A percentile compares a stretch with the other conserved stretches of the same genome.
Evolutionary conservation across 2,113 vertebrate genomes (phyloP).

Genomic region (Petaurus breviceps): DNA sequence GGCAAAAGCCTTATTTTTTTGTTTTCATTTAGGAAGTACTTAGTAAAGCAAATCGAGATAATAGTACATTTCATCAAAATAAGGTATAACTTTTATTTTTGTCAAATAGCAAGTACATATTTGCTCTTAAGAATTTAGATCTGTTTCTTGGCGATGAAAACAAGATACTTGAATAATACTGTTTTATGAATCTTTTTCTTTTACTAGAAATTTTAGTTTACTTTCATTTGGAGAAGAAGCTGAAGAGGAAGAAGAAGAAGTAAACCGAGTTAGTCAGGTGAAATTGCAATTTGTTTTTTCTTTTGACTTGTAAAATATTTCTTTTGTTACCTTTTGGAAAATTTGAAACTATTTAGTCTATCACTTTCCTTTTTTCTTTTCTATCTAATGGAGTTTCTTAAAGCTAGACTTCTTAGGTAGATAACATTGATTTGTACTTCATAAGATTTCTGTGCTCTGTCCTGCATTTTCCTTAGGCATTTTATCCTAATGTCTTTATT

Average conservation of each 20-base stretch:
- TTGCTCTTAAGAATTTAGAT: slow-evolving; percentile 44
- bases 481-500: neutral
- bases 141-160: slow-evolving; percentile 45
- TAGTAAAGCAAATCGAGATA: neutral
- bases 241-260: slow-evolving; percentile 97
- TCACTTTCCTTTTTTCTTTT: neutral
- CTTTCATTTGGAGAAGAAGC: slow-evolving; percentile 99
- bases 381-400: neutral
- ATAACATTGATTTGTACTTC: neutral
- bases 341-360: neutral
- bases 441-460: slow-evolving; percentile 31
- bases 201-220: slow-evolving; percentile 95
- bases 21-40: slow-evolving; percentile 12
- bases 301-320: slow-evolving; percentile 20
- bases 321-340: neutral
- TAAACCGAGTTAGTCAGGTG: slow-evolving; percentile 97
- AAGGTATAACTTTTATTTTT: neutral
- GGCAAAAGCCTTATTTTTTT: neutral
- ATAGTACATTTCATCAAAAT: neutral
- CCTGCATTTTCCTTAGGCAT: slow-evolving; percentile 31
- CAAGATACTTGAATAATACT: slow-evolving; percentile 30
- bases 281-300: slow-evolving; percentile 25
- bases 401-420: slow-evolving; percentile 36
- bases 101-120: slow-evolving; percentile 7
- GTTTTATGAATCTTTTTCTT: slow-evolving; percentile 47